Conservation (phyloP, 2,888 invertebrate species). For the Sesia bembeciformis region DNA sequence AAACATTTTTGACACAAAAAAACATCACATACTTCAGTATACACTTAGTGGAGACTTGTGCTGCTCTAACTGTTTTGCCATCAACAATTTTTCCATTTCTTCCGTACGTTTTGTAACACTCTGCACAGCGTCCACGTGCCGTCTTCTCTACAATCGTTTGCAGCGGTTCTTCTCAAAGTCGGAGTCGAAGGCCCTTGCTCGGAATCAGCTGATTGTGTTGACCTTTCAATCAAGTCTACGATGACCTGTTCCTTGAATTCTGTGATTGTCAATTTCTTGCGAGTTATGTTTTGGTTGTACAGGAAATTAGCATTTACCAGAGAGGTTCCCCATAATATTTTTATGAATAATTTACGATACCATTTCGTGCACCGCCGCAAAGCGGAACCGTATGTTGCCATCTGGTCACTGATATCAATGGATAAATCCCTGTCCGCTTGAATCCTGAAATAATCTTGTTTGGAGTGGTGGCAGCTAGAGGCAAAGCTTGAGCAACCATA, state of each 20-base stretch:
- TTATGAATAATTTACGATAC: not conserved
- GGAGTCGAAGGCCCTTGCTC: not conserved
- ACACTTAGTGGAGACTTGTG: not conserved
- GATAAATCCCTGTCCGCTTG: constrained; percentile 1
- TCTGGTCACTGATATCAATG: not conserved
- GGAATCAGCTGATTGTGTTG: not conserved
- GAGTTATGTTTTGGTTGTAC: not conserved
- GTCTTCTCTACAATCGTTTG: not conserved
- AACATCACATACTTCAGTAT: not conserved
- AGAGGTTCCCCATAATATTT: not conserved
- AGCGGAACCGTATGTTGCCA: constrained; percentile 1
- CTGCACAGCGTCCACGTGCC: not conserved
- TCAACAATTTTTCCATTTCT: not conserved
- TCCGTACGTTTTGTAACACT: not conserved
- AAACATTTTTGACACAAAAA: not conserved
- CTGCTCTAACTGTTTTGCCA: not conserved
- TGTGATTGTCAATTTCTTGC: not conserved
- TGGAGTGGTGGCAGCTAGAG: not conserved
- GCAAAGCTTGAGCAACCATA: no score
- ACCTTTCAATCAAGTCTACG: not conserved
- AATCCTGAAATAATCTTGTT: not conserved
- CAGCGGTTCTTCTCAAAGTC: not conserved
- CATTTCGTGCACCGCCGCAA: constrained; percentile 1
- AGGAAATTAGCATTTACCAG: not conserved
- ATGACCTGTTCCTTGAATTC: not conserved